These are phyloP conservation scores for Pimpla rufipes DNA, from an alignment of 2,888 invertebrate species.

Conservation along the genomic window DNA sequence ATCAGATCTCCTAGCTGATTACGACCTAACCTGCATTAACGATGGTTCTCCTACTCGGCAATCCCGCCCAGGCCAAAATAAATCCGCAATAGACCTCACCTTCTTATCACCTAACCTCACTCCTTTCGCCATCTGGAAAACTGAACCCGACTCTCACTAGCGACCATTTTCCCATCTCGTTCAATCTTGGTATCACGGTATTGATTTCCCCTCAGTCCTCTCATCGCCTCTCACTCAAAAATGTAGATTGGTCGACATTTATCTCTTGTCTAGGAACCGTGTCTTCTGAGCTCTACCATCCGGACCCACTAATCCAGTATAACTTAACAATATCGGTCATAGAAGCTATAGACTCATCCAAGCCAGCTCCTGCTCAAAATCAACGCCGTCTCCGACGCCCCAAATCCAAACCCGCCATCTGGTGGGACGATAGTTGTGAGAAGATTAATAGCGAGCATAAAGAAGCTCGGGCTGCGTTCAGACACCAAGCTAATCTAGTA, in stretches of 20 bases:
- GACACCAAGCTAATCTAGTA: not conserved
- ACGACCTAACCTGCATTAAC: too few relatives aligned
- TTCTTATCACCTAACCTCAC: too few relatives aligned
- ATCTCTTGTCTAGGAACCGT: not conserved
- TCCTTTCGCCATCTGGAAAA: not conserved
- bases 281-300: too few relatives aligned
- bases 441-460: not conserved
- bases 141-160: not conserved
- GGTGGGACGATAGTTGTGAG: constrained; percentile 15
- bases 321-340: not conserved
- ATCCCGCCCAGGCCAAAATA: too few relatives aligned
- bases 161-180: constrained; percentile 47
- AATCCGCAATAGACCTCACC: too few relatives aligned
- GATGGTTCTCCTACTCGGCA: too few relatives aligned
- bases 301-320: constrained; percentile 5
- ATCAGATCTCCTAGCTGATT: too few relatives aligned
- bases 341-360: not conserved
- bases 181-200: too few relatives aligned
- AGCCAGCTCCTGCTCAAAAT: too few relatives aligned
- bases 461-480: constrained; percentile 5
- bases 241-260: constrained; percentile 24
- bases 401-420: constrained; percentile 15
- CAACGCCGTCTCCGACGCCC: not conserved
- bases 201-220: too few relatives aligned
- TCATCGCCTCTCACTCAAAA: constrained; percentile 8